Base-by-base conservation (phyloP, 2,113 vertebrate species). In the Syngnathoides biaculeatus region DNA sequence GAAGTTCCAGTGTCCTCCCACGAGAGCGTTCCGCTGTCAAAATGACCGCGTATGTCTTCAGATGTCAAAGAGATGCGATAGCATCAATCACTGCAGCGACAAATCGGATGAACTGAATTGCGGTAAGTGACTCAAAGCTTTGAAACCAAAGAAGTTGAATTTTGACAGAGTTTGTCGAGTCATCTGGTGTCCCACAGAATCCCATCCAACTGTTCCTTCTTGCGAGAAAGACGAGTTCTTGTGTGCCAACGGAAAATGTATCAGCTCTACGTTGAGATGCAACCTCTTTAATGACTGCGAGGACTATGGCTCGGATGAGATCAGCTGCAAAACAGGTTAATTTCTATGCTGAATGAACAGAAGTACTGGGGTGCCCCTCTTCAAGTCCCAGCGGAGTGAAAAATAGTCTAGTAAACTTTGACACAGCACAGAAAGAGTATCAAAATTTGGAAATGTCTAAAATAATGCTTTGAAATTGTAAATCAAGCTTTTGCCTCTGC, bases 281-380 rank as follows among this genome's bases (percentile, higher is more conserved):
- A 93, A 98, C 80, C 93, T 94, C 89, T 98, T 97, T 0, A 96
- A 98, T 0, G 95, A 98, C 93, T 99, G 96, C 0, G 95, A 95
- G 12, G 96, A 98, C 0, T 94, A 94, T 17, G 95, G 95, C 0
- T 96, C 96, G 0, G 96, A 98, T 70, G 88, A 94, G 61, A 89
- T 81, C 79, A 91, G 90, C 81, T 95, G 93, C 80, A 92, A 87
- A 43, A 42, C 60, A 43, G 60, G 60, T 62, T 22, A 22, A 12
- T 40, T 40, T 61, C 12, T 20, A 17, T 4, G 8, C 3, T 13
- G 10, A 39, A 10, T 60, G 20, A 60, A 22, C 38, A 39, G 4
- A 60, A 40, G 17, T 39, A n/a, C 13, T 57, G 55, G 50, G 20
- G 11, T 10, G 22, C 30, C 30, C 30, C 30, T 35, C 30, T 35